Base-by-base conservation (phyloP, 2,797 vertebrate genomes). In the Myoxocephalus aenaeus region DNA sequence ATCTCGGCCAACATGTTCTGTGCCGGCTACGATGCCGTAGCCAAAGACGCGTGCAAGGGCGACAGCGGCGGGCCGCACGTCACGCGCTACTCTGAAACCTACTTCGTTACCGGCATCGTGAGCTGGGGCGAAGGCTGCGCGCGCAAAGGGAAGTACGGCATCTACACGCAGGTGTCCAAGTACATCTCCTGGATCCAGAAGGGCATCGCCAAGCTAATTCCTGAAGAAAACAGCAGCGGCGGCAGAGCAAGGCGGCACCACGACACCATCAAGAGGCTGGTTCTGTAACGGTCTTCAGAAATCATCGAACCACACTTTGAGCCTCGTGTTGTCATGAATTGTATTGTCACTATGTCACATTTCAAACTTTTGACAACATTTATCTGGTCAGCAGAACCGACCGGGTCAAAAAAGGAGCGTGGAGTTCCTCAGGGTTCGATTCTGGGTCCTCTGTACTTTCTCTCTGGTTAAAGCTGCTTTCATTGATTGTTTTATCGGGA, bases 101-200 rank as follows among this genome's bases (percentile, higher is more conserved):
- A 96, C 20, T 99, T 96, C 1, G 71, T 98, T 67, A 98, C 98
- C 0, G 98, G 98, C 5, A 91, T 99, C 1, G 96, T 99, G 80
- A 99, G 97, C 92, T 99, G 98, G 98, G 98, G 98, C 0, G 98
- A 99, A 89, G 98, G 98, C 1, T 99, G 98, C 1, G 97, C 97
- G 0, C 95, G 93, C 22, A 92, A 94, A 63, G 97, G 96, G 1
- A 99, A 98, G 87, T 99, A 96, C 0, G 98, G 98, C 1, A 2
- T 99, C 85, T 99, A 99, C 89, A 99, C 98, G 1, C 98, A 92
- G 58, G 95, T 98, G 70, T 96, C 97, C 42, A 95, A 95, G 83
- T 98, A 95, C 91, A 89, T 96, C 80, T 50, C 17, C 2, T 99
- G 97, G 97, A 96, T 99, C 17, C 92, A 65, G 0, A 38, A 1